phyloP scores from a whole-genome alignment of 2,113 vertebrate species.

The Callipepla squamata region DNA sequence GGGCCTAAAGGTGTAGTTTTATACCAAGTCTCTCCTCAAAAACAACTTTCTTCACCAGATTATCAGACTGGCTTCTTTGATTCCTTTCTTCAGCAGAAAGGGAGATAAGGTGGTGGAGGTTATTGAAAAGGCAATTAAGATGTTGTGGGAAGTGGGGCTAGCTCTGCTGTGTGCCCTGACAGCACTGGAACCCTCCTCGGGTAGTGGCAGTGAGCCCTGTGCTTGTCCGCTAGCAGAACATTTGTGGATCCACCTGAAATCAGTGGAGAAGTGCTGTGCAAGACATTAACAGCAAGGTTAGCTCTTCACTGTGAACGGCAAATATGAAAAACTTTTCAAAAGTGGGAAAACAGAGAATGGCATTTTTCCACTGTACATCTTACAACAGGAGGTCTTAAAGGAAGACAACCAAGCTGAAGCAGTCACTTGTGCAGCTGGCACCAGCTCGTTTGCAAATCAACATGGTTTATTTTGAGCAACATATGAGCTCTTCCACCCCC shows the following conservation, averaged over 20 bases:
- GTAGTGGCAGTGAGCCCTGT: background rate
- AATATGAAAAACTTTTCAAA: background rate
- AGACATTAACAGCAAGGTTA: background rate
- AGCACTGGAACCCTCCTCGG: background rate
- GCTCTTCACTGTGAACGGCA: background rate
- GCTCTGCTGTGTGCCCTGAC: background rate
- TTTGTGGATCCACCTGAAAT: background rate
- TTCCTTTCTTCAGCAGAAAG: fast-evolving
- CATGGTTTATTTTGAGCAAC: background rate
- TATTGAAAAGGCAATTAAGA: background rate
- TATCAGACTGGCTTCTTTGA: background rate
- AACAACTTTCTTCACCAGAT: background rate
- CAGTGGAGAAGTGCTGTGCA: background rate
- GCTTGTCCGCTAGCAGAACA: background rate
- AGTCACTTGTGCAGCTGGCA: background rate
- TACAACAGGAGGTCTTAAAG: background rate
- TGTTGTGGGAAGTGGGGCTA: background rate
- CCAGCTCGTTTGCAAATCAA: constrained; percentile 11
- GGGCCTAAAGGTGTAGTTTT: background rate
- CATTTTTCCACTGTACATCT: background rate
- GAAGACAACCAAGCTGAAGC: background rate
- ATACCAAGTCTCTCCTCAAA: background rate
- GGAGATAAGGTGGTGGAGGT: background rate
- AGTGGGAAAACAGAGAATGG: fast-evolving
- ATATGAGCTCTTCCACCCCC: background rate